phyloP scores from a whole-genome alignment of 2,888 invertebrate genomes.

The Ophion slaviceki region DNA sequence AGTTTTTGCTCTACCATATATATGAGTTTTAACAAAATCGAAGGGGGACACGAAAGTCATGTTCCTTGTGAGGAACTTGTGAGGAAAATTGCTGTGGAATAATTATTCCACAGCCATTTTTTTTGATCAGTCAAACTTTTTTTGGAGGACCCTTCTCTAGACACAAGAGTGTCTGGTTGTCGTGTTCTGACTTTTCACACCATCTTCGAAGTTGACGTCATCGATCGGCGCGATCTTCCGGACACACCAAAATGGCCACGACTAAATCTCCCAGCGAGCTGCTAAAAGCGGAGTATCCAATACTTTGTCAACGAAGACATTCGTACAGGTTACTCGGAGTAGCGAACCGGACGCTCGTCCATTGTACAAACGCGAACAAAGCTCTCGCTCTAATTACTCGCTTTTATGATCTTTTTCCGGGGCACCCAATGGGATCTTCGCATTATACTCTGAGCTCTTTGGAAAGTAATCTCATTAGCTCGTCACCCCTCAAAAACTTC shows the following conservation, averaged over 20 bases:
- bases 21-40: too few species aligned
- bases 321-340: constrained; percentile 35
- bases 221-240: constrained; percentile 48
- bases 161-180: too few species aligned
- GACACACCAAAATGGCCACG: constrained; percentile 1
- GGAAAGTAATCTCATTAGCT: constrained; percentile 79
- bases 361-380: constrained; percentile 75
- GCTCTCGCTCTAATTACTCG: constrained; percentile 79
- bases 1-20: too few species aligned
- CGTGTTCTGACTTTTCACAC: not conserved
- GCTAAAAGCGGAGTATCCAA: not conserved
- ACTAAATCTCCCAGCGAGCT: not conserved
- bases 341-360: constrained; percentile 52
- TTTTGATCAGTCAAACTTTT: too few species aligned
- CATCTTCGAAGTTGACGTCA: constrained; percentile 26
- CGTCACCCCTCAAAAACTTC: constrained; percentile 67
- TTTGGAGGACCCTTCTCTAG: too few species aligned
- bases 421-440: constrained; percentile 80
- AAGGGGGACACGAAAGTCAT: too few species aligned
- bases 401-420: constrained; percentile 80
- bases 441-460: constrained; percentile 76
- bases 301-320: not conserved
- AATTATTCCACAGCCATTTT: too few species aligned
- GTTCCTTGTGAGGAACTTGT: too few species aligned
- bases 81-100: too few species aligned